Percentiles rank a stretch among this genome's conserved stretches.
Conservation (phyloP, 2,888 invertebrate genomes). For the Bugulina stolonifera region DNA sequence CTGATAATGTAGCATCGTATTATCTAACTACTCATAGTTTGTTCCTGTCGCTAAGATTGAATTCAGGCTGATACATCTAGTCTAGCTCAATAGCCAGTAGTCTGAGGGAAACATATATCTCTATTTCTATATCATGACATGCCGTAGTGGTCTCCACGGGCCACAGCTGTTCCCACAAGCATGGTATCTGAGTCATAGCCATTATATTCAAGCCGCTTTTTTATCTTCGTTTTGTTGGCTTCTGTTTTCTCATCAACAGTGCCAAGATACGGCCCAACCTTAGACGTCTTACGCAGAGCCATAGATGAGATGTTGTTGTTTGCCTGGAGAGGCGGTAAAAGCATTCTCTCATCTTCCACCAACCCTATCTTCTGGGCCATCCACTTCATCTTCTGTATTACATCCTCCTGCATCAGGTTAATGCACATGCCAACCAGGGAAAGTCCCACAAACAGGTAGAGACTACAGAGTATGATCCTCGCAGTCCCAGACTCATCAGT, state of each 20-base stretch:
- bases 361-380: slow-evolving; percentile 46
- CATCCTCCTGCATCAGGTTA: slow-evolving; percentile 53
- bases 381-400: slow-evolving; percentile 41
- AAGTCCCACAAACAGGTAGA: slow-evolving; percentile 54
- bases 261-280: neutral
- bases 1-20: too few relatives aligned
- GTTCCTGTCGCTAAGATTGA: too few relatives aligned
- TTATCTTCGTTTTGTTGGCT: too few relatives aligned
- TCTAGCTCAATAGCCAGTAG: too few relatives aligned
- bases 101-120: too few relatives aligned
- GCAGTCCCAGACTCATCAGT: slow-evolving; percentile 33
- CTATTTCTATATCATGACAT: too few relatives aligned
- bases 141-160: too few relatives aligned
- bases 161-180: too few relatives aligned
- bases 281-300: neutral
- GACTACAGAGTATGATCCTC: slow-evolving; percentile 43
- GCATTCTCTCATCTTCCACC: slow-evolving; percentile 34
- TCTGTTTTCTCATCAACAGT: neutral
- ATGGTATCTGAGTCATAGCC: too few relatives aligned
- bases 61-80: too few relatives aligned
- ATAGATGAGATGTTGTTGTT: neutral
- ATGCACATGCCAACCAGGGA: slow-evolving; percentile 55
- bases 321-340: neutral
- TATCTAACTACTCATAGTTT: too few relatives aligned
- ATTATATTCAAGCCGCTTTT: too few relatives aligned